Base-by-base conservation (phyloP, 2,113 vertebrate species). In the Nasalis larvatus region DNA sequence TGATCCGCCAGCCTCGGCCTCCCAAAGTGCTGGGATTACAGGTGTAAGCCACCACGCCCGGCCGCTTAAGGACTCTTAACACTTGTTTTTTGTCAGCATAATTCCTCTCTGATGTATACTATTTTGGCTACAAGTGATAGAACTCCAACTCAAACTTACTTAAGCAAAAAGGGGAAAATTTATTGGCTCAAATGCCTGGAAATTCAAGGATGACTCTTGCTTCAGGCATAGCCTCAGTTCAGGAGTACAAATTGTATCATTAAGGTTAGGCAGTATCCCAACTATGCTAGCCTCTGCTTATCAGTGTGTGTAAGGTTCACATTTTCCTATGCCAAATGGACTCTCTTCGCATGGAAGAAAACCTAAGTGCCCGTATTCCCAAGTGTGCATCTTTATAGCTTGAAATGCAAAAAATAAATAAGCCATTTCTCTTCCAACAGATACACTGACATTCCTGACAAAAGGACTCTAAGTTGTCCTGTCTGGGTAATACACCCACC, bases 71-170 rank as follows among this genome's bases (percentile, higher is more conserved):
- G 23, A 86, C 11, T 8, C 21, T 69, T 58, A 88, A 78, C 66
- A 94, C 37, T 95, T 94, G 69, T 47, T 91, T 86, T 80, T 60
- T 94, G 68, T 68, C 18, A 82, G n/a, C 63, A 76, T 83, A 85
- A 60, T 71, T 45, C 73, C 66, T 91, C 74, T 78, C 40, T 68
- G 35, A 71, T 32, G 0, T 90, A 80, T 86, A 86, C 32, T 56
- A 42, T 74, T 74, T 94, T 89, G 77, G 60, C 76, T 80, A 69
- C n/a, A 87, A 90, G 25, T 60, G 52, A 86, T 71, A 78, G 49
- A 91, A 71, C 60, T 42, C 45, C 35, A 93, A 91, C 32, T 80
- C 71, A 93, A 81, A 74, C 5, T 76, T 68, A 8, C 23, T 54
- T 78, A 96, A 89, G 30, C 1, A 52, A 60, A 76, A 86, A 91